Conservation (phyloP, 2,113 vertebrate species). For the Morphnarchus princeps region DNA sequence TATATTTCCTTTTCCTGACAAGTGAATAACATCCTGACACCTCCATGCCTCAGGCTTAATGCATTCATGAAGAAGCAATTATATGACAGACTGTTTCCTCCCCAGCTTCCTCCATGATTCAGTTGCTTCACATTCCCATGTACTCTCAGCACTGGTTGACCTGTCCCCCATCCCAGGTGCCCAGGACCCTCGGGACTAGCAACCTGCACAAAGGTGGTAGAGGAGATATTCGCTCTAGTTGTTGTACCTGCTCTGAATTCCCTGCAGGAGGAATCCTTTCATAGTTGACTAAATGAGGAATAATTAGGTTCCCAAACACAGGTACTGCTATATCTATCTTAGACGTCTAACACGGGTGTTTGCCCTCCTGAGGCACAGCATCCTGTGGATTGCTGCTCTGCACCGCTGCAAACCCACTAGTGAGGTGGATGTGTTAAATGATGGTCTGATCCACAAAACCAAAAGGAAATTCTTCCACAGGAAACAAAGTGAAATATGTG, state of each 20-base stretch:
- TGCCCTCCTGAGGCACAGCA: neutral
- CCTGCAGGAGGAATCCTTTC: neutral
- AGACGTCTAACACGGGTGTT: neutral
- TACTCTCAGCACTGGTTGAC: neutral
- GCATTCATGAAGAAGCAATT: conserved; percentile 13
- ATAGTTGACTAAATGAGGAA: neutral
- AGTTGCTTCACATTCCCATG: neutral
- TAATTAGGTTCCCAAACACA: neutral
- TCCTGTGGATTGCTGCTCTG: neutral
- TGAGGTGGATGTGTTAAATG: neutral
- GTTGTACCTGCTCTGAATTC: neutral
- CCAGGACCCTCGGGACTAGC: neutral
- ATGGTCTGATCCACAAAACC: neutral
- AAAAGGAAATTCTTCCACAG: neutral
- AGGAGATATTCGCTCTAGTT: neutral
- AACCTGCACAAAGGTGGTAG: neutral
- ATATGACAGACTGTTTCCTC: neutral
- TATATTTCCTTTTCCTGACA: conserved; percentile 15
- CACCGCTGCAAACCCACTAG: neutral
- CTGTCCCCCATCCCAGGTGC: neutral
- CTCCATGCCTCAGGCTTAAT: neutral
- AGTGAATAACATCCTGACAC: conserved; percentile 12
- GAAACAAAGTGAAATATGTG: neutral
- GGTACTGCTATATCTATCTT: neutral
- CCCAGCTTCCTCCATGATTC: neutral